A percentile compares a stretch with the other conserved stretches of the same genome.
Conservation (phyloP, 2,113 vertebrate genomes). For the Alouatta palliata region DNA sequence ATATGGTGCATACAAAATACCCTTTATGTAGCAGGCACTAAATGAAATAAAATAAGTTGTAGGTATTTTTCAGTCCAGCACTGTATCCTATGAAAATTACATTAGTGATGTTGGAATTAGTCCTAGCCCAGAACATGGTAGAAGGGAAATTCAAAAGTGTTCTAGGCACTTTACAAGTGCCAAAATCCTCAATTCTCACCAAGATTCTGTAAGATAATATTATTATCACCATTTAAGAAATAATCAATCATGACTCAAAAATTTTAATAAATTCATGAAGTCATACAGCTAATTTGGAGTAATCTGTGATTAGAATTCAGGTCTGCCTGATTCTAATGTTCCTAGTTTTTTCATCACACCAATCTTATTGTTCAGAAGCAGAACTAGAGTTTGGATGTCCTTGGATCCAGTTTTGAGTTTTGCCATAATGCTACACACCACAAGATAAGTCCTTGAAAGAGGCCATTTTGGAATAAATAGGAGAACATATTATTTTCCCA, state of each 20-base stretch:
- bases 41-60: background rate
- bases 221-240: background rate
- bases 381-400: background rate
- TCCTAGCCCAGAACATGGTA: background rate
- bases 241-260: background rate
- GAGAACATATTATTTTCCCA: background rate
- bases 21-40: background rate
- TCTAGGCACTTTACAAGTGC: background rate
- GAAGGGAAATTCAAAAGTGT: background rate
- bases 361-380: background rate
- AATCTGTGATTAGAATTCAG: background rate
- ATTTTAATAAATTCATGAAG: background rate
- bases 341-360: background rate
- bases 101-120: background rate
- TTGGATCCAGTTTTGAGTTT: background rate
- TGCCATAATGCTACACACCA: background rate
- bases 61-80: background rate
- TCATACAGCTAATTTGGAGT: background rate
- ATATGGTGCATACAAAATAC: too few relatives aligned
- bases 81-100: background rate
- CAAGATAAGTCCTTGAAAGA: background rate
- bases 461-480: conserved; percentile 1
- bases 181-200: background rate
- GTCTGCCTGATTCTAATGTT: background rate
- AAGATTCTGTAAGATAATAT: background rate